Percentiles rank a stretch among this genome's conserved stretches.
These are phyloP conservation scores for Drosophila sulfurigaster DNA, from an alignment of 1,140 invertebrate species.

Conservation along the genomic window DNA sequence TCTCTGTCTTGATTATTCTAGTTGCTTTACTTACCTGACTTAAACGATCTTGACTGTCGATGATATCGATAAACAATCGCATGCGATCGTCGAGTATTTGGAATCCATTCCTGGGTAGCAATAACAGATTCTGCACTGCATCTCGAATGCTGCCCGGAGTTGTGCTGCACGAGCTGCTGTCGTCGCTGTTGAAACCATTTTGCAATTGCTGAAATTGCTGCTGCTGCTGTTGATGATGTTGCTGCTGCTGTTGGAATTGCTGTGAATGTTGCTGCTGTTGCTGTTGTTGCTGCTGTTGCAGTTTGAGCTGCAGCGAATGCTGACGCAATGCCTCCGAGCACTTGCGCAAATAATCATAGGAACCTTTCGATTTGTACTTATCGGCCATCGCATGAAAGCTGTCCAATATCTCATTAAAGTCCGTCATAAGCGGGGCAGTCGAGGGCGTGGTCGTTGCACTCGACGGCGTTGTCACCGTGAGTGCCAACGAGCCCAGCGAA, in stretches of 20 bases:
- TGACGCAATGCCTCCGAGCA: constrained; percentile 83
- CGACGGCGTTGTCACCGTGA: constrained; percentile 58
- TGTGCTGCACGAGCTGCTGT: constrained; percentile 84
- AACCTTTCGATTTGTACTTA: constrained; percentile 84
- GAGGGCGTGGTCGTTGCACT: constrained; percentile 77
- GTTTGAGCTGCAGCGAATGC: constrained; percentile 77
- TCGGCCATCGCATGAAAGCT: constrained; percentile 84
- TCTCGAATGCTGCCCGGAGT: constrained; percentile 87
- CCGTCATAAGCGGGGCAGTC: constrained; percentile 74
- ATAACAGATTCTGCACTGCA: constrained; percentile 89
- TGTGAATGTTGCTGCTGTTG: constrained; percentile 45
- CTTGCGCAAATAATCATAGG: constrained; percentile 84
- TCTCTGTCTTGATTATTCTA: neutral
- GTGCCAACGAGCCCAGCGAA: constrained; percentile 57
- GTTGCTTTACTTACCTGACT: constrained; percentile 88
- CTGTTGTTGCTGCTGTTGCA: constrained; percentile 71
- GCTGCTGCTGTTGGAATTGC: constrained; percentile 44
- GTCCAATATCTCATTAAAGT: constrained; percentile 84
- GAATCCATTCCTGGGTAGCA: constrained; percentile 89
- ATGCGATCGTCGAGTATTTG: constrained; percentile 91
- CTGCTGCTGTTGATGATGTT: constrained; percentile 40
- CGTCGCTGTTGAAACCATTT: constrained; percentile 73
- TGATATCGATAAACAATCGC: constrained; percentile 91
- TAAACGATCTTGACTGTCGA: constrained; percentile 92
- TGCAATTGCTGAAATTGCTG: constrained; percentile 53